A percentile compares a stretch with the other conserved stretches of the same genome.
Evolutionary conservation across 2,113 vertebrate species (phyloP).

Genomic region (Cyanoramphus novaezelandiae): DNA sequence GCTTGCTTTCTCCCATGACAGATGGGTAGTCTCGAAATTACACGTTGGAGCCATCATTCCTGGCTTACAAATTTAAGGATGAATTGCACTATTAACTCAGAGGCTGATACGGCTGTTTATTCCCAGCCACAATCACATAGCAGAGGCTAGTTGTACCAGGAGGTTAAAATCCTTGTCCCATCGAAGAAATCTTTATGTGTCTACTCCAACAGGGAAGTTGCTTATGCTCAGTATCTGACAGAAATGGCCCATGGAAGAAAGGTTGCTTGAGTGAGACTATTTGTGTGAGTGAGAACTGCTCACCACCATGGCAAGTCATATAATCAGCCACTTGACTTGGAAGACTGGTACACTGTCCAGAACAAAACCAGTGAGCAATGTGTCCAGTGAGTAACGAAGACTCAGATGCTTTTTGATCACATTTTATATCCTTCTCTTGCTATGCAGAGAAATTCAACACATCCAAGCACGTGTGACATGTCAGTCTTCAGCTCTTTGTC

Average conservation of each 20-base stretch:
- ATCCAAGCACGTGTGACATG: neutral
- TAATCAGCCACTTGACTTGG: neutral
- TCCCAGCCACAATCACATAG: neutral
- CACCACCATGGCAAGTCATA: neutral
- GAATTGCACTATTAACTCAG: neutral
- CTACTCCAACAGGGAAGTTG: neutral
- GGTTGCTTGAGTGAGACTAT: neutral
- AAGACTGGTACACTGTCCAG: neutral
- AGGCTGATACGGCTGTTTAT: neutral
- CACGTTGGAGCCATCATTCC: neutral
- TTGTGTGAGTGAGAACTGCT: neutral
- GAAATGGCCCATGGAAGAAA: neutral
- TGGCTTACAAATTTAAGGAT: neutral
- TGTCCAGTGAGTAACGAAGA: neutral
- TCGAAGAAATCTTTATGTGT: neutral
- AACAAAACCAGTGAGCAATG: neutral
- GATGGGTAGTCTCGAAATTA: neutral
- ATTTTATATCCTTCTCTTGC: neutral
- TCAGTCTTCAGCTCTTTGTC: slow-evolving; percentile 38
- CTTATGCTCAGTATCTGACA: neutral
- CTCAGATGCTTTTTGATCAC: neutral
- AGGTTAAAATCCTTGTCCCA: neutral
- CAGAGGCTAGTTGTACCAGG: neutral
- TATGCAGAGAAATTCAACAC: neutral
- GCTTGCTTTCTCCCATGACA: neutral